Conservation (phyloP, 2,888 invertebrate genomes). For the Tenodera sinensis region DNA sequence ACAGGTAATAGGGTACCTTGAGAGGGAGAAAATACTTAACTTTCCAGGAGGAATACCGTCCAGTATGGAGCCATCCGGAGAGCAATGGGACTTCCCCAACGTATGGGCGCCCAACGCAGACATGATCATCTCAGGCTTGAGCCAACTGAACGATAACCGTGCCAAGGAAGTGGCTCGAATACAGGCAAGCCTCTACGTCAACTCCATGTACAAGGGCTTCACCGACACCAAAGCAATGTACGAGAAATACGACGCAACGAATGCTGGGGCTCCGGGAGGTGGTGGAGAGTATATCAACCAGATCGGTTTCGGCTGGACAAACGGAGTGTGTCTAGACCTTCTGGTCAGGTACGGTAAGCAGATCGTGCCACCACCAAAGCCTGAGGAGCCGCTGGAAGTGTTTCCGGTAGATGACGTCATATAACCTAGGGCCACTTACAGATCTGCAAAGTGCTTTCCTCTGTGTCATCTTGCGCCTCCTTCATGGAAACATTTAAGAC, state of each 20-base stretch:
- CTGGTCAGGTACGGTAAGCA: constrained; percentile 53
- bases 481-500: too few species aligned
- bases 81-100: constrained; percentile 81
- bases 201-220: constrained; percentile 63
- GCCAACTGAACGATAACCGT: constrained; percentile 44
- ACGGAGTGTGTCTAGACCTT: constrained; percentile 67
- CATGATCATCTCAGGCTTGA: constrained; percentile 65
- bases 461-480: too few species aligned
- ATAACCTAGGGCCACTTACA: background rate
- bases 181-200: constrained; percentile 67
- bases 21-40: constrained; percentile 44
- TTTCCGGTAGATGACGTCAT: background rate
- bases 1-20: constrained; percentile 52
- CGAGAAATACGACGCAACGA: constrained; percentile 67
- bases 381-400: background rate
- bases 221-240: constrained; percentile 63
- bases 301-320: constrained; percentile 76
- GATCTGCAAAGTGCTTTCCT: too few species aligned
- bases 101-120: constrained; percentile 83
- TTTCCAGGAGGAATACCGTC: constrained; percentile 67
- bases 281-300: constrained; percentile 78
- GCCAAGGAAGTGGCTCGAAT: constrained; percentile 57
- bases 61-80: constrained; percentile 60
- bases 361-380: constrained; percentile 29
- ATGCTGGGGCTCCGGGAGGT: constrained; percentile 63